phyloP scores from a whole-genome alignment of 1,140 invertebrate genomes.

The Plectrocnemia conspersa region DNA sequence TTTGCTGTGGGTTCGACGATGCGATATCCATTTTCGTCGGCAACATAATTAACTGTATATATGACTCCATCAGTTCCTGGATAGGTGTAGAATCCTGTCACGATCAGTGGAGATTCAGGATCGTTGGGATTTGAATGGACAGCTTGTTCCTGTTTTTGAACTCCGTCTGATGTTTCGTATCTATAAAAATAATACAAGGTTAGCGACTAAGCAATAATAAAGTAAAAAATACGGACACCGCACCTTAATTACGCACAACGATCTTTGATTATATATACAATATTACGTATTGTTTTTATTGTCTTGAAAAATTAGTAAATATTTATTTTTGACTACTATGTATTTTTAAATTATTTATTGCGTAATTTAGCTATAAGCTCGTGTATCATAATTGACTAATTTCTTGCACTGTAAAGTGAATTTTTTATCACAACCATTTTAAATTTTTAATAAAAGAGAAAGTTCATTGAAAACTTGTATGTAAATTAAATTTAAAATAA shows the following conservation, averaged over 20 bases:
- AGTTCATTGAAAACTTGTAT: no score
- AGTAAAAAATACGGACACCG: not conserved
- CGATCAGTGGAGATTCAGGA: conserved; percentile 35
- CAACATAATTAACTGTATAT: conserved; percentile 49
- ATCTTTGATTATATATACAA: not conserved
- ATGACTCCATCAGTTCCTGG: conserved; percentile 43
- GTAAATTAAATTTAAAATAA: no score
- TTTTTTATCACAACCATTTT: no score
- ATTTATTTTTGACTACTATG: not conserved
- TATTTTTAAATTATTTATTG: not conserved
- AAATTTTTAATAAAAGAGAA: no score
- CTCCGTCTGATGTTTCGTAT: conserved; percentile 58
- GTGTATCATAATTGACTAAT: no score
- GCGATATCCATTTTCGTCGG: conserved; percentile 48
- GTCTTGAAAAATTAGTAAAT: not conserved
- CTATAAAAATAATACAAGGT: conserved; percentile 33
- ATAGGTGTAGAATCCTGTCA: conserved; percentile 45
- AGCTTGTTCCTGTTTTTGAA: conserved; percentile 51
- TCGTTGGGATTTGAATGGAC: conserved; percentile 43
- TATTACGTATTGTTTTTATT: not conserved
- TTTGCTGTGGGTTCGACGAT: no score
- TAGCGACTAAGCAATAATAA: not conserved
- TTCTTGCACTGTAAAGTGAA: no score
- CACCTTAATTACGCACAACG: not conserved
- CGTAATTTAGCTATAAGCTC: no score